These are phyloP conservation scores for Palaemon carinicauda DNA, from an alignment of 1,140 invertebrate species.

Conservation along the genomic window DNA sequence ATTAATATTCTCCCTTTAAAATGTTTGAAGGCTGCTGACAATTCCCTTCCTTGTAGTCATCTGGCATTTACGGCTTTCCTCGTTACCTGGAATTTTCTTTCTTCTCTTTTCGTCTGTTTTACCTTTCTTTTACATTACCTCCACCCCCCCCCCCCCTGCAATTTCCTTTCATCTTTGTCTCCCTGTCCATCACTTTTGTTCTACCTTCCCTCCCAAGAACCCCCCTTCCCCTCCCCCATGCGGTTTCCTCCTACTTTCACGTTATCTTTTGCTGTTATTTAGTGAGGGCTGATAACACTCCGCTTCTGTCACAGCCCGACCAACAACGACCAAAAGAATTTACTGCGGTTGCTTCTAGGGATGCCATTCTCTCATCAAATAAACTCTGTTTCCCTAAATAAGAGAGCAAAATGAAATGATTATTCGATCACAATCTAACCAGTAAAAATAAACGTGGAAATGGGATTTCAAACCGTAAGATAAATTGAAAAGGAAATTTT, in stretches of 20 bases:
- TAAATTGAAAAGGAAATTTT: no score
- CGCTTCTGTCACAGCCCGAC: not conserved
- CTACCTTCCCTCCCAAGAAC: not conserved
- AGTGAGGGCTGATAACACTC: not conserved
- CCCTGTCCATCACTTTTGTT: not conserved
- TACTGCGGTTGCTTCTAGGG: no score
- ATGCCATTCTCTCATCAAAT: no score
- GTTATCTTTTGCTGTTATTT: not conserved
- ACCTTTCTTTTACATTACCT: not conserved
- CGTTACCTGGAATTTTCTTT: not conserved
- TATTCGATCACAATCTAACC: no score
- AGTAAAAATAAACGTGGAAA: no score
- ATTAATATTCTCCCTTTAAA: no score
- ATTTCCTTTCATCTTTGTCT: not conserved
- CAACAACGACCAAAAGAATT: not conserved
- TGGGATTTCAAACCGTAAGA: no score
- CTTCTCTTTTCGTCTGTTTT: not conserved
- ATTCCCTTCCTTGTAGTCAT: no score
- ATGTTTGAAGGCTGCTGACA: no score
- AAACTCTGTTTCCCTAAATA: no score
- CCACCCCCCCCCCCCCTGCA: not conserved
- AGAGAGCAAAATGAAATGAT: no score
- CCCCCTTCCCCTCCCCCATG: not conserved
- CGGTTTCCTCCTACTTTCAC: not conserved
- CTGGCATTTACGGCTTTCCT: no score